Evolutionary conservation across 2,888 invertebrate species (phyloP), one percentile per base, ranked within the genome.

Genomic region (Platycheirus rosarum): DNA sequence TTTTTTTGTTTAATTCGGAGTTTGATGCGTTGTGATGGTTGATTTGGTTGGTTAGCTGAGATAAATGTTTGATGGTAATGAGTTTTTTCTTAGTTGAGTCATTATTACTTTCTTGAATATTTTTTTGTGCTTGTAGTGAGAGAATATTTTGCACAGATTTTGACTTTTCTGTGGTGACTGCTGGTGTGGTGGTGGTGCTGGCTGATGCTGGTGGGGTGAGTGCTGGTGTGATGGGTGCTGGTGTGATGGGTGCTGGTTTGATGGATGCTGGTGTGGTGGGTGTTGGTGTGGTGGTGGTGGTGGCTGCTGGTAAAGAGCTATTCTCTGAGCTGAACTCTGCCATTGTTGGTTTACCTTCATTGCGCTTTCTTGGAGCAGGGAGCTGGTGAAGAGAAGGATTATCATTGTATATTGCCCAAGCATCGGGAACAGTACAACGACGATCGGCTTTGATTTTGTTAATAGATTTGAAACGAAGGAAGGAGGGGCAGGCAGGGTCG

Each of bases 291-390:
- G 37, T 26, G 26, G 26, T 4, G 26, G 26, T 26, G 26, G 2
- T 26, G 26, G 26, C 1, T 44, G 4, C 11, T 44, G 3, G 0
- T 44, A 18, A 9, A 11, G 0, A 18, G 5, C 4, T 11, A 16
- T 44, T 44, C 44, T 44, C 44, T 44, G 44, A 44, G 11, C 11
- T 37, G 8, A 11, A n/a, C 37, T 44, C 44, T 18, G 44, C 44
- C 4, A 44, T 18, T 18, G 44, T 13, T 37, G 37, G 37, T n/a
- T 37, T 37, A n/a, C 37, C 2, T 2, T 37, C 37, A n/a, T 37
- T 37, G 37, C n/a, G 37, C 37, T 37, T 37, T n/a, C n/a, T n/a
- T n/a, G n/a, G n/a, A n/a, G n/a, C n/a, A n/a, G n/a, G n/a, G n/a
- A n/a, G n/a, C n/a, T n/a, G n/a, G n/a, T n/a, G n/a, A n/a, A n/a